Evolutionary conservation across 2,888 invertebrate species (phyloP), one percentile per base, ranked within the genome.

Genomic region (Mylabris sibirica): DNA sequence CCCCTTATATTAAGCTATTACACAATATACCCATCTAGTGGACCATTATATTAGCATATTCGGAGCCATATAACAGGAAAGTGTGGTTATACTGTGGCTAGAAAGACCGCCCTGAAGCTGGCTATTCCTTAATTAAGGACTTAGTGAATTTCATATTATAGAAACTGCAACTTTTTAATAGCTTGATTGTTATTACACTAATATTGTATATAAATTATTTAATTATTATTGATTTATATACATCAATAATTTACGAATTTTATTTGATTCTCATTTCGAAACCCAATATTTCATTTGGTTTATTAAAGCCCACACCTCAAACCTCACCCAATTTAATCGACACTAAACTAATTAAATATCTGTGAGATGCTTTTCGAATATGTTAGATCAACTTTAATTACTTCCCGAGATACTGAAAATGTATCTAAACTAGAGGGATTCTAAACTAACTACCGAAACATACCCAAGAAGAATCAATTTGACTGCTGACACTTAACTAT

Each of bases 1-100:
- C 75, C 78, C 75, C 75, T 77, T 77, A 78, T 78, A 80, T 81
- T 81, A 81, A 81, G 81, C 80, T 76, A 81, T 81, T 81, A 82
- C 80, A 81, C 81, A 83, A 81, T 82, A 82, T 81, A 80, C 81
- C 75, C 81, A 78, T 80, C 81, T 75, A 77, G 77, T 76, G 75
- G 77, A 78, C 81, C 79, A 81, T 82, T 79, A 83, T 80, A 83
- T 83, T 84, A 82, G 82, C 83, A 83, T 83, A 83, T 82, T 81
- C 77, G 79, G 73, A 76, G 79, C 79, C 80, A 82, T 83, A 81
- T 78, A 81, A 79, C 77, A 80, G 76, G 74, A 76, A 78, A 78
- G 75, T 78, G 75, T 75, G 77, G 76, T 77, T 76, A 76, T 78
- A 76, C 77, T 76, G 69, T 69, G 72, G 71, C 72, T 70, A 73